Evolutionary conservation across 2,797 vertebrate genomes (phyloP), one percentile per base, ranked within the genome.

Genomic region (Pipistrellus pygmaeus): DNA sequence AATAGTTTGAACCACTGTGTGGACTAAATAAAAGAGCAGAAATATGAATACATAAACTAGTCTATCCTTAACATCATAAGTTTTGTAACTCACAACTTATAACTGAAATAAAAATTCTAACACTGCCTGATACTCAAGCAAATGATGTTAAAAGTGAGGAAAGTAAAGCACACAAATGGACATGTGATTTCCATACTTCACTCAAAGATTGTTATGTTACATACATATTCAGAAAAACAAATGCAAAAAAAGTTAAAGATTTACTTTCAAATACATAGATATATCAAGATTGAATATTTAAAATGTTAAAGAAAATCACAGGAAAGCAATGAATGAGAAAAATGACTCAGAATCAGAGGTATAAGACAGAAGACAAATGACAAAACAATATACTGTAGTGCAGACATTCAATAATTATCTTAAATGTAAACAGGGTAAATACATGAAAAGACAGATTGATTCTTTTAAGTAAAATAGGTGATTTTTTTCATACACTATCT

Each of bases 381-480:
- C 41, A 27, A 71, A 84, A 60, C 69, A n/a, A 25, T 8, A 51
- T 71, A 41, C 27, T 17, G 11, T 8, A 41, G 30, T 27, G 51
- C 8, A 41, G 57, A 77, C 13, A 32, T 13, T 69, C 18, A 51
- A 41, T 3, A 41, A 76, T 41, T 48, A 35, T 25, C n/a, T 69
- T 41, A 83, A 83, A 71, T 51, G 27, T 71, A 69, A 69, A 83
- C 10, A 2, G 32, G 48, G 7, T 41, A 69, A 76, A 60, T 51
- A 77, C 1, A 41, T 38, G 25, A 77, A 89, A 77, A 84, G 4
- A 48, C 4, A 81, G 11, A 83, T 25, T 84, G 5, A 68, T 62
- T 62, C 13, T 25, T 76, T 20, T 44, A 84, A 41, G 51, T 72
- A 71, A 95, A 95, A 76, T 11, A 75, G 62, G 32, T 83, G 88